These are phyloP conservation scores for Scaptomyza montana DNA, from an alignment of 1,140 invertebrate species.

Conservation along the genomic window DNA sequence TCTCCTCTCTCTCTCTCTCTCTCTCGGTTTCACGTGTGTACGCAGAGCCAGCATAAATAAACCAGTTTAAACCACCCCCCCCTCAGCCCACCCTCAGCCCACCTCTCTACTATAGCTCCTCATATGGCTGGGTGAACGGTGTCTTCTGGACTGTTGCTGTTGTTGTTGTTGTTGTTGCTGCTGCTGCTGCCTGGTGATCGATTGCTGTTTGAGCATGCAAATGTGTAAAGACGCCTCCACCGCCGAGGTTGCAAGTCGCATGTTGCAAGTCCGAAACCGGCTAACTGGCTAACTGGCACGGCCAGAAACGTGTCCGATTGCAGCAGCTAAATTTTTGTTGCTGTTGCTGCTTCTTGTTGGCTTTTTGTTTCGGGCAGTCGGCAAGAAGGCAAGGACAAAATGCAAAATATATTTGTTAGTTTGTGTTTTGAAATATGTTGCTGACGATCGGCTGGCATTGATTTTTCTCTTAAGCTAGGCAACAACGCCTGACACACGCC, in stretches of 20 bases:
- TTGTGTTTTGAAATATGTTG: constrained; percentile 67
- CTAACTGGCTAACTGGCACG: constrained; percentile 38
- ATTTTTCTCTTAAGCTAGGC: constrained; percentile 38
- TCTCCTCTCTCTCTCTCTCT: not conserved
- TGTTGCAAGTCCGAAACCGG: constrained; percentile 44
- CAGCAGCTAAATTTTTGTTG: constrained; percentile 28
- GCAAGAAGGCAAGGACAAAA: constrained; percentile 62
- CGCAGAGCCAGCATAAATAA: constrained; percentile 34
- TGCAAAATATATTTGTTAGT: constrained; percentile 80
- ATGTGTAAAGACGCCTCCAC: constrained; percentile 81
- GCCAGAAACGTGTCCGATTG: constrained; percentile 56
- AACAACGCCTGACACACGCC: constrained; percentile 26
- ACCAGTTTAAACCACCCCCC: constrained; percentile 37
- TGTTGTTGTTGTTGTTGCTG: constrained; percentile 28
- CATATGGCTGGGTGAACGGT: constrained; percentile 57
- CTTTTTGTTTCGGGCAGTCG: constrained; percentile 4
- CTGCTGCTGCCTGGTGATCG: constrained; percentile 69
- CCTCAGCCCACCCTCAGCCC: not conserved
- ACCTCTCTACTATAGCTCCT: constrained; percentile 23
- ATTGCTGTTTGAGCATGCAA: constrained; percentile 82
- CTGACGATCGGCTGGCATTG: constrained; percentile 78
- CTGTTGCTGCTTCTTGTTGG: constrained; percentile 20
- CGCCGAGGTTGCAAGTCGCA: constrained; percentile 54
- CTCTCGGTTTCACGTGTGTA: constrained; percentile 28
- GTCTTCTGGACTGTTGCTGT: constrained; percentile 28